These are phyloP conservation scores for western clawed frog (Xenopus tropicalis) DNA, from an alignment of 2,113 vertebrate genomes.

Conservation along the genomic window DNA sequence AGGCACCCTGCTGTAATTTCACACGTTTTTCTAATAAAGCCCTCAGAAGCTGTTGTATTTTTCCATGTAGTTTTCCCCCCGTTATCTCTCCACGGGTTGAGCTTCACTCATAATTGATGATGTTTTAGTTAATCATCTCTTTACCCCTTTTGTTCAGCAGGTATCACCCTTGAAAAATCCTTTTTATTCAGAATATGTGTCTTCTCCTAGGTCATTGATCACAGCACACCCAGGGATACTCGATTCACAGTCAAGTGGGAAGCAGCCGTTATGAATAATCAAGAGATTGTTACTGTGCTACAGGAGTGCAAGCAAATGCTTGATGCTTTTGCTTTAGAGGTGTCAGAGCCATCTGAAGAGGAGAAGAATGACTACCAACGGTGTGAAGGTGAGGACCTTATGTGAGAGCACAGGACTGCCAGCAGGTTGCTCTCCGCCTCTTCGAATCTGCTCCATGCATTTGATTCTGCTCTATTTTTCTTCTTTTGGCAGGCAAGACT, in stretches of 20 bases:
- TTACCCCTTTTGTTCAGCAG: slow-evolving; percentile 66
- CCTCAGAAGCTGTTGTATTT: slow-evolving; percentile 56
- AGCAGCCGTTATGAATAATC: slow-evolving; percentile 70
- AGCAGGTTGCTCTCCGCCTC: slow-evolving; percentile 9
- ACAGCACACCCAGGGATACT: slow-evolving; percentile 54
- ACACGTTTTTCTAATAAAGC: slow-evolving; percentile 58
- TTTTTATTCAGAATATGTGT: slow-evolving; percentile 62
- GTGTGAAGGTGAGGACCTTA: slow-evolving; percentile 70
- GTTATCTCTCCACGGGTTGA: slow-evolving; percentile 69
- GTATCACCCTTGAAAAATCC: slow-evolving; percentile 64
- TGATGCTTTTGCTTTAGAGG: slow-evolving; percentile 42
- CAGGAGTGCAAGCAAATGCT: slow-evolving; percentile 67
- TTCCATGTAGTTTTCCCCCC: slow-evolving; percentile 57
- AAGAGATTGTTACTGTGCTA: slow-evolving; percentile 63
- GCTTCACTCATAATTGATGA: slow-evolving; percentile 68
- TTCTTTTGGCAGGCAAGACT: slow-evolving; percentile 61
- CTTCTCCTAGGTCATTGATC: slow-evolving; percentile 67
- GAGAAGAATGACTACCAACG: slow-evolving; percentile 51
- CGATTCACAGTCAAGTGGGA: slow-evolving; percentile 50
- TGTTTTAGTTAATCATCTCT: slow-evolving; percentile 71
- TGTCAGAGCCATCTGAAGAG: slow-evolving; percentile 45
- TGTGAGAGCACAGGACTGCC: slow-evolving; percentile 46
- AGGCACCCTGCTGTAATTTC: slow-evolving; percentile 52
- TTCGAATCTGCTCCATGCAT: slow-evolving; percentile 17
- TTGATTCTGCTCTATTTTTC: slow-evolving; percentile 62